Conservation (phyloP, 2,888 invertebrate genomes). For the Pristionchus fissidentatus region DNA sequence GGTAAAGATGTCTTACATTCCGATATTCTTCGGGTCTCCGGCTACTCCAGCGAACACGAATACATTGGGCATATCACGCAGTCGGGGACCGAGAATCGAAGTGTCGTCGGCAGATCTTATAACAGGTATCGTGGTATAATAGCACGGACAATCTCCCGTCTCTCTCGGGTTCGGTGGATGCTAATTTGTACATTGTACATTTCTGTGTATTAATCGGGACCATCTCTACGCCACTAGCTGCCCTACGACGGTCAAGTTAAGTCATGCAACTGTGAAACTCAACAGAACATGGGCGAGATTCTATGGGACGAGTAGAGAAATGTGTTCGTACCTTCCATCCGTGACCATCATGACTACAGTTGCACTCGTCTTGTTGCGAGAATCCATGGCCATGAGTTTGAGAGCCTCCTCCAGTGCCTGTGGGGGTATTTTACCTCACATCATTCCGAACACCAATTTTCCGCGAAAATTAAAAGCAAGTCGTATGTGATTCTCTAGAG, state of each 20-base stretch:
- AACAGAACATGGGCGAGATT: too few relatives aligned
- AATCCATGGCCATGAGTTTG: conserved; percentile 65
- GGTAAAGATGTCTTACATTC: conserved; percentile 58
- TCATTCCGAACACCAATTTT: too few relatives aligned
- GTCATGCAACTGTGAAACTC: not conserved
- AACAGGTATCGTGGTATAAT: not conserved
- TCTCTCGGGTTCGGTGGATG: not conserved
- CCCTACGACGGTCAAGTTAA: not conserved
- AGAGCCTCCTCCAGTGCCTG: conserved; percentile 69
- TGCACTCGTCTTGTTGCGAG: conserved; percentile 67
- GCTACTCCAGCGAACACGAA: conserved; percentile 74
- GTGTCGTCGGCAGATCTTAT: conserved; percentile 69
- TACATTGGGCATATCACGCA: conserved; percentile 62
- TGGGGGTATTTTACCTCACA: too few relatives aligned
- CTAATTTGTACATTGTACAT: not conserved
- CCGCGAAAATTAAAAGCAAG: too few relatives aligned
- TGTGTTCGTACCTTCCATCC: conserved; percentile 70
- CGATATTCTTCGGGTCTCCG: conserved; percentile 69
- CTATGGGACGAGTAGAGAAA: conserved; percentile 1
- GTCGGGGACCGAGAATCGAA: conserved; percentile 58
- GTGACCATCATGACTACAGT: conserved; percentile 73
- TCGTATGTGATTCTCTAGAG: too few relatives aligned
- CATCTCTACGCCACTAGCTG: too few relatives aligned
- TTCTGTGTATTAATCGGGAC: too few relatives aligned
- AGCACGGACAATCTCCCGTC: not conserved